A percentile compares a stretch with the other conserved stretches of the same genome.
These are phyloP conservation scores for Apostichopus californicus DNA, from an alignment of 35 echinoderm and acorn worm species.

Conservation along the genomic window DNA sequence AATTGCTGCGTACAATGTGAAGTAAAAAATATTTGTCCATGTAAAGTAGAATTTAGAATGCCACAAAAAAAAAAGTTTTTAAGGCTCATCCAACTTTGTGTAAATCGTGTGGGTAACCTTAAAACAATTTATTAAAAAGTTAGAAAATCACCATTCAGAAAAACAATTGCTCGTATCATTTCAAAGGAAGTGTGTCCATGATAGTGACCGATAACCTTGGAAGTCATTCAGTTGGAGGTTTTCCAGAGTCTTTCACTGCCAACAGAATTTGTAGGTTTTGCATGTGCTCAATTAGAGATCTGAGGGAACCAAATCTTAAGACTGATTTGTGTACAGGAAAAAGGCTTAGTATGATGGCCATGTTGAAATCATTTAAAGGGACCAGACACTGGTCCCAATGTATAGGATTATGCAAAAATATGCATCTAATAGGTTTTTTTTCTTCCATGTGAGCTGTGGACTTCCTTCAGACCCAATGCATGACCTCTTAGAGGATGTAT, in stretches of 20 bases:
- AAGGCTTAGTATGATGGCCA: background rate
- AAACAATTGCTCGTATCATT: background rate
- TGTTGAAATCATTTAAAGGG: background rate
- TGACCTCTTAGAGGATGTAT: slow-evolving; percentile 54
- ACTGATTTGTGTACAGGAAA: background rate
- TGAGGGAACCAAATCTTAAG: background rate
- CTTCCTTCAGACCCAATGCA: slow-evolving; percentile 48
- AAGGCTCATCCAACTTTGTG: no score
- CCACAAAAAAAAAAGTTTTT: no score
- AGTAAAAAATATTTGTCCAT: no score
- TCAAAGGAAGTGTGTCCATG: slow-evolving; percentile 33
- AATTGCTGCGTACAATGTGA: no score
- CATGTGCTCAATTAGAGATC: slow-evolving; percentile 39
- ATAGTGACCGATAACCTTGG: slow-evolving; percentile 30
- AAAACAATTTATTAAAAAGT: no score
- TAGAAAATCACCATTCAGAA: no score
- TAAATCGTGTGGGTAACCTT: no score
- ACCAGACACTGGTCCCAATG: background rate
- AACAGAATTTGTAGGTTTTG: slow-evolving; percentile 21
- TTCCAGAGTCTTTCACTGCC: slow-evolving; percentile 29
- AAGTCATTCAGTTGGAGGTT: slow-evolving; percentile 40
- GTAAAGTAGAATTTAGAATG: no score
- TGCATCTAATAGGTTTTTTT: background rate
- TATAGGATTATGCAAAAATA: background rate
- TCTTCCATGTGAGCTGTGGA: slow-evolving; percentile 40